Evolutionary conservation across 2,113 vertebrate species (phyloP).

Genomic region (Cheilinus undulatus): DNA sequence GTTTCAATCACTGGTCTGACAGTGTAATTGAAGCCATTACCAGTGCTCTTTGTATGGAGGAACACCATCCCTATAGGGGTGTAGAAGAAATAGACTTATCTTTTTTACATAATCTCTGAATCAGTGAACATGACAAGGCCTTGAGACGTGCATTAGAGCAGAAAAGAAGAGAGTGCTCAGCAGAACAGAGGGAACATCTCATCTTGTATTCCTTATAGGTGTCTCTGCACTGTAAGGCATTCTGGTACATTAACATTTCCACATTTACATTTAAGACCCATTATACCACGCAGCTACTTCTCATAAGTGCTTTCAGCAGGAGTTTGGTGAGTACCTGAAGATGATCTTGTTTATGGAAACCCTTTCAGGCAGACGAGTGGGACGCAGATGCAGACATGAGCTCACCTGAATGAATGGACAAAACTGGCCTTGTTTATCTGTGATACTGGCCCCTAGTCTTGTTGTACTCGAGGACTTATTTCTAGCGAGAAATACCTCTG

Average conservation of each 20-base stretch:
- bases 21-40: conserved; percentile 34
- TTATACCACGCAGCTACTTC: conserved; percentile 48
- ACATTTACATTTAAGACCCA: conserved; percentile 57
- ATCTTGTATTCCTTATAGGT: conserved; percentile 50
- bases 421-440: conserved; percentile 21
- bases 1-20: conserved; percentile 40
- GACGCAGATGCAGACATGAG: background rate
- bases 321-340: conserved; percentile 23
- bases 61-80: background rate
- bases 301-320: conserved; percentile 41
- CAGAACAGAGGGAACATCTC: conserved; percentile 35
- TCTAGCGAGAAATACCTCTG: too few species aligned
- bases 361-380: conserved; percentile 22
- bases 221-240: conserved; percentile 28
- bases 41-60: background rate
- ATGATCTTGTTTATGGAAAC: conserved; percentile 17
- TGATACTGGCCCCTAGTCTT: too few species aligned
- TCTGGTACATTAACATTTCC: conserved; percentile 54
- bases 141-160: conserved; percentile 51
- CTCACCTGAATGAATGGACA: background rate
- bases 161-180: conserved; percentile 13
- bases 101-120: conserved; percentile 51
- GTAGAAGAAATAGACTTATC: conserved; percentile 9
- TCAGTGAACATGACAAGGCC: conserved; percentile 30
- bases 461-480: too few species aligned